Evolutionary conservation across 2,888 invertebrate genomes (phyloP).

Genomic region (Drosophila kanekoi): DNA sequence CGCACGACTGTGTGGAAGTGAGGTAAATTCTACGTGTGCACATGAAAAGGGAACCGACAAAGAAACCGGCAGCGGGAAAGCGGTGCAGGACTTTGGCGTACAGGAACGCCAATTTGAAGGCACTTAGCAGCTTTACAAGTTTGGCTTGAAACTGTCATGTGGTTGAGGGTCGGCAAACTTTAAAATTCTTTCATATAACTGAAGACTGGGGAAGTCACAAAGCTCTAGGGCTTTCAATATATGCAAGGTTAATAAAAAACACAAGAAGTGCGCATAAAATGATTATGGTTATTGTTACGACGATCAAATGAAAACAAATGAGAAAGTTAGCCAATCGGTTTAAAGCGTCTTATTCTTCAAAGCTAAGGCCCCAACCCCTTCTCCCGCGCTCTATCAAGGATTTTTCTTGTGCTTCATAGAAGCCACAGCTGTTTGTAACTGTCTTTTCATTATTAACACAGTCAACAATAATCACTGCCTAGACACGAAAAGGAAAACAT

Average conservation of each 20-base stretch:
- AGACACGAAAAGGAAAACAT: slow-evolving; percentile 64
- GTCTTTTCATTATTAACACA: slow-evolving; percentile 75
- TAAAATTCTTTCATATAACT: background rate
- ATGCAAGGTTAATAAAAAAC: background rate
- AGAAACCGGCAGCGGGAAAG: background rate
- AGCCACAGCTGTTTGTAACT: slow-evolving; percentile 71
- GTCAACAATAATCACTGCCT: slow-evolving; percentile 76
- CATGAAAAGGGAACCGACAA: background rate
- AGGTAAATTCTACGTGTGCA: slow-evolving; percentile 23
- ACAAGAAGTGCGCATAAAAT: background rate
- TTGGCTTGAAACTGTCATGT: slow-evolving; percentile 20
- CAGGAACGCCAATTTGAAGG: slow-evolving; percentile 48
- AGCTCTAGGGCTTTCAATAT: background rate
- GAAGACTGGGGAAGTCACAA: background rate
- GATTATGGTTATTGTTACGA: background rate
- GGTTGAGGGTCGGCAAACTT: background rate
- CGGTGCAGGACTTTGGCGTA: slow-evolving; percentile 39
- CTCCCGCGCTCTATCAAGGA: no score
- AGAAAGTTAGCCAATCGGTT: slow-evolving; percentile 16
- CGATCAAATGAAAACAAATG: background rate
- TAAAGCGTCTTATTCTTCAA: slow-evolving; percentile 3
- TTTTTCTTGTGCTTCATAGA: slow-evolving; percentile 2
- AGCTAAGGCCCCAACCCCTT: background rate
- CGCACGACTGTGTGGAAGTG: slow-evolving; percentile 32
- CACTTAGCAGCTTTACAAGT: slow-evolving; percentile 55